These are phyloP conservation scores for Zophobas morio DNA, from an alignment of 1,140 invertebrate species.

Conservation along the genomic window DNA sequence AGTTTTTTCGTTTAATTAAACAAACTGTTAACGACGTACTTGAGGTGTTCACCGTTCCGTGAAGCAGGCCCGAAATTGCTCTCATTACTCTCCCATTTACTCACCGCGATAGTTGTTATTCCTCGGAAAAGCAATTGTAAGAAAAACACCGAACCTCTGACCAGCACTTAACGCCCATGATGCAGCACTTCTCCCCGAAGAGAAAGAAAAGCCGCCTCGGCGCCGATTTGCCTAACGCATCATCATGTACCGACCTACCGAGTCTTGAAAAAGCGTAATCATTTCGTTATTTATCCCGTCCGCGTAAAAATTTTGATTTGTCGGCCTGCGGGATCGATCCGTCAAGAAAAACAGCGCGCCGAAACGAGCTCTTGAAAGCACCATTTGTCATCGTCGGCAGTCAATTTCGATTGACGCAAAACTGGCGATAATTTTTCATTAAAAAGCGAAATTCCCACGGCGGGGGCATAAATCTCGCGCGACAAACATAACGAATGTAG, in stretches of 20 bases:
- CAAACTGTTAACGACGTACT: too few relatives aligned
- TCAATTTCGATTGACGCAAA: conserved; percentile 4
- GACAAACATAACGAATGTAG: conserved; percentile 3
- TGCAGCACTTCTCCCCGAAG: conserved; percentile 4
- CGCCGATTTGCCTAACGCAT: conserved; percentile 9
- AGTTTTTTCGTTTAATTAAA: too few relatives aligned
- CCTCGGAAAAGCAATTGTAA: conserved; percentile 3
- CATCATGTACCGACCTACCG: background rate
- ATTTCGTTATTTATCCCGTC: background rate
- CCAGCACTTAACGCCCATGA: conserved; percentile 8
- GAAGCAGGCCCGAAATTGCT: too few relatives aligned
- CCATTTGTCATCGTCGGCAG: background rate
- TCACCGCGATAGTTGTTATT: background rate
- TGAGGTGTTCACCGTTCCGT: too few relatives aligned
- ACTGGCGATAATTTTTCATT: background rate
- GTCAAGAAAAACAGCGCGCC: background rate
- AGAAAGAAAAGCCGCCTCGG: conserved; percentile 3
- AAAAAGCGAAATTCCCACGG: conserved; percentile 10
- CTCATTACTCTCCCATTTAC: background rate
- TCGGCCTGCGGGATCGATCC: background rate
- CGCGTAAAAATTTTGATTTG: background rate
- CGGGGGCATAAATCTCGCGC: background rate
- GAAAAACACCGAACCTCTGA: background rate
- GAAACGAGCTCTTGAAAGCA: too few relatives aligned
- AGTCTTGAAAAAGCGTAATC: background rate